phyloP scores from a whole-genome alignment of 2,888 invertebrate genomes.

The Villa cingulata region DNA sequence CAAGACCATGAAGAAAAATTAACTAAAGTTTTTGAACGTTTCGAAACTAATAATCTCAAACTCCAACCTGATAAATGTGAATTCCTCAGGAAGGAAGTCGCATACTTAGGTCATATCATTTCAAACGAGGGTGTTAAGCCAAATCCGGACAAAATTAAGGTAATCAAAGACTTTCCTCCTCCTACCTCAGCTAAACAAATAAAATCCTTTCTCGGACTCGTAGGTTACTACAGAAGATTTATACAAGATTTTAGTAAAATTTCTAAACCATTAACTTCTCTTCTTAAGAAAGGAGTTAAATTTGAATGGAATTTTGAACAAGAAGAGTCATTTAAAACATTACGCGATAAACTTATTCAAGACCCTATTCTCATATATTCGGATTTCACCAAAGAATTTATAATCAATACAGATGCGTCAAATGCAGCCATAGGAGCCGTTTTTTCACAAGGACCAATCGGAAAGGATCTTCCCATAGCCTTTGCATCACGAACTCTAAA shows the following conservation, averaged over 20 bases:
- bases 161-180: slow-evolving; percentile 7
- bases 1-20: slow-evolving; percentile 5
- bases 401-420: neutral
- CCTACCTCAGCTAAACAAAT: slow-evolving; percentile 15
- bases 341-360: neutral
- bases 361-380: neutral
- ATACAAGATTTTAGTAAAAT: slow-evolving; percentile 6
- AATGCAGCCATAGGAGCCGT: neutral
- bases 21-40: slow-evolving; percentile 1
- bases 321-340: neutral
- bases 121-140: slow-evolving; percentile 2
- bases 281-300: neutral
- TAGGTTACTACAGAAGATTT: slow-evolving; percentile 12
- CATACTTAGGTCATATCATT: slow-evolving; percentile 9
- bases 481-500: slow-evolving; percentile 19
- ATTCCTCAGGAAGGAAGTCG: slow-evolving; percentile 6
- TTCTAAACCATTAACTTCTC: neutral
- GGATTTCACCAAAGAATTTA: neutral
- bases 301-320: slow-evolving; percentile 4
- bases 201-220: slow-evolving; percentile 16
- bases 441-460: neutral
- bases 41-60: slow-evolving; percentile 5
- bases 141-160: slow-evolving; percentile 1
- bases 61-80: slow-evolving; percentile 6
- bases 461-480: slow-evolving; percentile 13